Conservation (phyloP, 2,888 invertebrate species). For the Ormyrus rosae region DNA sequence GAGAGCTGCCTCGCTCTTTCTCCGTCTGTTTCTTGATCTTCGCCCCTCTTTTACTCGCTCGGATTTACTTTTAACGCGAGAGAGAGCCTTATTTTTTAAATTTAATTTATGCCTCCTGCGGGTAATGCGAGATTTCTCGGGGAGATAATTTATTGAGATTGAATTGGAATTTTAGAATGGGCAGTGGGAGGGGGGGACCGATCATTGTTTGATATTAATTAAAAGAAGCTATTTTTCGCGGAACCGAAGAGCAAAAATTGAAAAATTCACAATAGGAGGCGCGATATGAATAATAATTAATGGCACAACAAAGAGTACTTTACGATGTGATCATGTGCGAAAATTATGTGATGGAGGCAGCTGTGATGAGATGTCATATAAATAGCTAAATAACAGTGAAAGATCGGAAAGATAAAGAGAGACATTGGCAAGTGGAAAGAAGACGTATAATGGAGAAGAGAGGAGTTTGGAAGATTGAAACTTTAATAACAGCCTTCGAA, state of each 20-base stretch:
- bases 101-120: no score
- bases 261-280: not conserved
- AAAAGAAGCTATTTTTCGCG: no score
- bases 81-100: no score
- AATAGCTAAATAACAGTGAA: slow-evolving; percentile 18
- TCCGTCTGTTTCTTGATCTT: slow-evolving; percentile 31
- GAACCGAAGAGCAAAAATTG: no score
- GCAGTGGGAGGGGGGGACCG: no score
- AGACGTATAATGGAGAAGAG: slow-evolving; percentile 7
- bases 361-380: not conserved
- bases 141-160: no score
- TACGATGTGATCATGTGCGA: slow-evolving; percentile 1
- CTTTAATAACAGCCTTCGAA: slow-evolving; percentile 45
- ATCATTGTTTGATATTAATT: no score
- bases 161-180: no score
- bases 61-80: no score
- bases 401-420: not conserved
- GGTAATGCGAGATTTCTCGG: not conserved
- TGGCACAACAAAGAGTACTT: not conserved
- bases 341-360: slow-evolving; percentile 9
- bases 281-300: not conserved
- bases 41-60: slow-evolving; percentile 1
- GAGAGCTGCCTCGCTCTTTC: slow-evolving; percentile 1
- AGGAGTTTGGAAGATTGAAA: slow-evolving; percentile 30
- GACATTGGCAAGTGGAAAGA: not conserved